These are phyloP conservation scores for Chascanopsetta lugubris DNA, from an alignment of 2,113 vertebrate species.

Conservation along the genomic window DNA sequence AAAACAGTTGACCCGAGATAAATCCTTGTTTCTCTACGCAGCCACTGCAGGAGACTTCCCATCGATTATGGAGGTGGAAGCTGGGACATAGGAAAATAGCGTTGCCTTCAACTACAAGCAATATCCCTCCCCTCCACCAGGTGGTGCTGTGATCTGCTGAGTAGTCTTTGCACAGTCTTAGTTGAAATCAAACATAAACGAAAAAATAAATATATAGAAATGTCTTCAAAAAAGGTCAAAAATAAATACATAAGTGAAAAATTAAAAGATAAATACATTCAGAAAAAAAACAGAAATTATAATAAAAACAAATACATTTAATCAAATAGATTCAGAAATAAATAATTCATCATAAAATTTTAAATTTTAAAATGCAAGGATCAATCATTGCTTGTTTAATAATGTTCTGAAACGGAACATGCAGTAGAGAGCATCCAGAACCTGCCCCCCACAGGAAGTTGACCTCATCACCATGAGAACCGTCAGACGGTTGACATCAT, in stretches of 20 bases:
- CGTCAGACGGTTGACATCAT: conserved; percentile 66
- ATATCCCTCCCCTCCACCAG: too few relatives aligned
- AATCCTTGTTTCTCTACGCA: conserved; percentile 3
- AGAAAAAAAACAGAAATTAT: too few relatives aligned
- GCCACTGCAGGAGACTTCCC: not conserved
- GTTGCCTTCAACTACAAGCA: not conserved
- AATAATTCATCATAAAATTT: too few relatives aligned
- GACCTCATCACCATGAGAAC: conserved; percentile 69
- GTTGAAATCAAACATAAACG: not conserved
- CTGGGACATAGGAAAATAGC: not conserved
- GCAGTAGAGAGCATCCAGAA: conserved; percentile 29
- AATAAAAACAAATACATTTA: too few relatives aligned
- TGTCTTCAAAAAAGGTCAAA: too few relatives aligned
- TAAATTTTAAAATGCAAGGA: too few relatives aligned
- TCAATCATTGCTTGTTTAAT: too few relatives aligned
- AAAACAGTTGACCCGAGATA: conserved; percentile 3
- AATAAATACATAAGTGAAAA: too few relatives aligned
- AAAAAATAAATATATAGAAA: too few relatives aligned
- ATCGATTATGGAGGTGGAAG: not conserved
- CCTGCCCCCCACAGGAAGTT: conserved; percentile 61
- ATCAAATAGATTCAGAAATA: too few relatives aligned
- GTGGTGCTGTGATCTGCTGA: too few relatives aligned
- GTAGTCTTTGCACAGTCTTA: conserved; percentile 14
- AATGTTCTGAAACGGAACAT: conserved; percentile 16
- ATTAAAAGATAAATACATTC: too few relatives aligned